phyloP scores from a whole-genome alignment of 2,797 vertebrate species.

The Gambelia wislizenii region DNA sequence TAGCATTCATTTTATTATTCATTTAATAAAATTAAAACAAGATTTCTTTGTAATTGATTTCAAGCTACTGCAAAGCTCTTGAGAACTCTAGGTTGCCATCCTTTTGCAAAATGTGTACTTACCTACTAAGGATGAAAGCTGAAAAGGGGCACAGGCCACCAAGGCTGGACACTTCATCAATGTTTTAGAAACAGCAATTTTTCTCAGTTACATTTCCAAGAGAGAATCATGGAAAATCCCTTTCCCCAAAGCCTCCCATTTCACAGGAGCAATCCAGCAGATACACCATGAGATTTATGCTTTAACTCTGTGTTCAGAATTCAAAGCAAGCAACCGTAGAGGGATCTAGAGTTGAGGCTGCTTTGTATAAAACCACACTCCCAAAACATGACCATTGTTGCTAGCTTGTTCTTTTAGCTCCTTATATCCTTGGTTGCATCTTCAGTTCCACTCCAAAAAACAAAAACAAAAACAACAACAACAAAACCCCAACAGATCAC shows the following conservation, averaged over 20 bases:
- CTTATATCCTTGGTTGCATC: slow-evolving; percentile 70
- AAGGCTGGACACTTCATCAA: slow-evolving; percentile 72
- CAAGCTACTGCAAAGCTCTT: slow-evolving; percentile 48
- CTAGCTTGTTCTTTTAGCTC: slow-evolving; percentile 74
- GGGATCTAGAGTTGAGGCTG: slow-evolving; percentile 69
- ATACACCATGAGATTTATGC: slow-evolving; percentile 71
- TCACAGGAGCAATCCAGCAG: slow-evolving; percentile 74
- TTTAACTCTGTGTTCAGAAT: slow-evolving; percentile 63
- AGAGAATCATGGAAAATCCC: slow-evolving; percentile 70
- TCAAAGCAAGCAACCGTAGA: slow-evolving; percentile 62
- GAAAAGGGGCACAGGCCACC: slow-evolving; percentile 74
- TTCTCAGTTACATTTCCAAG: slow-evolving; percentile 76
- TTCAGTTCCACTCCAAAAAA: slow-evolving; percentile 66
- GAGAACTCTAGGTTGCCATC: slow-evolving; percentile 18
- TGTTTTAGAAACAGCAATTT: slow-evolving; percentile 69
- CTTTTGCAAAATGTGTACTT: slow-evolving; percentile 72
- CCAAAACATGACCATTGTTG: slow-evolving; percentile 72
- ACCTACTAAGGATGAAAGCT: slow-evolving; percentile 78
- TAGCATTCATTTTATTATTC: slow-evolving; percentile 60
- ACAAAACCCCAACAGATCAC: slow-evolving; percentile 69
- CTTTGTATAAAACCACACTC: slow-evolving; percentile 69
- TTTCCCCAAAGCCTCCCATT: slow-evolving; percentile 76
- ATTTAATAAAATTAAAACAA: background rate
- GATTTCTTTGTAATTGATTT: slow-evolving; percentile 52
- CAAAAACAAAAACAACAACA: background rate